Base-by-base conservation (phyloP, 1,140 invertebrate genomes). In the Ostrea edulis region DNA sequence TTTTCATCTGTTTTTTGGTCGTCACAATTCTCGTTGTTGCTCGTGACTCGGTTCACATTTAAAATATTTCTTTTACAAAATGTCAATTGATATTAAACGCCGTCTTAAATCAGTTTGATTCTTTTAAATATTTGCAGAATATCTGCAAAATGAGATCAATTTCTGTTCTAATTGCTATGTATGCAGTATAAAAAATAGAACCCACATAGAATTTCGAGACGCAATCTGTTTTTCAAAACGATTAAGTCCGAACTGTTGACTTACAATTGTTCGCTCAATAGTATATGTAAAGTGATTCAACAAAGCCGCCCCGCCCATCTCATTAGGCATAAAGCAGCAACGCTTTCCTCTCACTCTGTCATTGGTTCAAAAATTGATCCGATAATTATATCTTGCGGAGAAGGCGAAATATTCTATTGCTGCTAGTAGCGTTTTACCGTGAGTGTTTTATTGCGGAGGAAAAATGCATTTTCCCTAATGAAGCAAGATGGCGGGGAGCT, bases 281-380 rank as follows among this genome's bases (percentile, higher is more conserved):
- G 29, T 77, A 85, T 88, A 82, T 84, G 87, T 88, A 88, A 88
- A 88, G 81, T 88, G 83, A 71, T 71, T 71, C 82, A 88, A 88
- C 84, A 84, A 84, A 71, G 44, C 51, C 52, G n/a, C 82, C 51
- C 82, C 87, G 82, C 87, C 87, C 82, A 52, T 77, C 25, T 51
- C 83, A 88, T 84, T 84, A 84, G n/a, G 55, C 44, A 84, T 51
- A 68, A 20, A n/a, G 65, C 58, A 88, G 84, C 58, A 53, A 22
- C 29, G 25, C 52, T 54, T 51, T 25, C 22, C 51, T 17, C 62
- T 68, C 54, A 22, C 51, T 62, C 71, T 65, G 83, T 68, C 84
- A 84, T 88, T 82, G 87, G 51, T 85, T 77, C 68, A 83, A 84
- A 88, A 88, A 77, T 55, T 68, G 87, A 88, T 88, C 82, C 53